Base-by-base conservation (phyloP, 2,797 vertebrate species). In the Phoebastria nigripes region DNA sequence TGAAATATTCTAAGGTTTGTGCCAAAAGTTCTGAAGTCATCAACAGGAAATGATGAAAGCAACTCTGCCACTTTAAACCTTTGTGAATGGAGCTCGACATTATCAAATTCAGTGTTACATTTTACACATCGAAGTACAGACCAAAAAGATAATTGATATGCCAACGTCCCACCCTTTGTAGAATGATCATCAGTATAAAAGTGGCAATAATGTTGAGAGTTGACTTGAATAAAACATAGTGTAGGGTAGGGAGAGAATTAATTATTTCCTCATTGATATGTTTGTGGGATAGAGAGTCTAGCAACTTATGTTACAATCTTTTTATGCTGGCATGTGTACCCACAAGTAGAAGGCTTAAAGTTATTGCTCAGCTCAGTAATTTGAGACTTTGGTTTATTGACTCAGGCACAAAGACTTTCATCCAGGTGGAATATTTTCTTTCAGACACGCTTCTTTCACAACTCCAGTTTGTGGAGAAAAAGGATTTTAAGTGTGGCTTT, bases 201-300 rank as follows among this genome's bases (percentile, higher is more conserved):
- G 47, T 47, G 37, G 22, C 44, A 93, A 28, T 72, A 51, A 85
- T 9, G 26, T n/a, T 89, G 66, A 91, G 58, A 84, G 47, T 37
- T 79, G 56, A 94, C 62, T 87, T 84, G 71, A 93, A 92, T 92
- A 84, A 81, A 93, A 90, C 82, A 71, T 12, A 58, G 46, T 8
- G 25, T 70, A 51, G 18, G 15, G 29, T 72, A 71, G 46, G 21
- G 52, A 94, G 26, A 79, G 41, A 92, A 95, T 71, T 59, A 41
- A 73, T 90, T 67, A 88, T 82, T 92, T 93, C 74, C 51, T 94
- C 78, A 58, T 86, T 88, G 92, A 86, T 89, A 86, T 12, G 28
- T 80, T 77, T 90, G 66, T 52, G 47, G 65, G 72, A 76, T 55
- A 93, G 29, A 91, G 19, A 91, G 37, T 85, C 81, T 87, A 85